phyloP scores from a whole-genome alignment of 2,113 vertebrate species.

The Dasyornis broadbenti region DNA sequence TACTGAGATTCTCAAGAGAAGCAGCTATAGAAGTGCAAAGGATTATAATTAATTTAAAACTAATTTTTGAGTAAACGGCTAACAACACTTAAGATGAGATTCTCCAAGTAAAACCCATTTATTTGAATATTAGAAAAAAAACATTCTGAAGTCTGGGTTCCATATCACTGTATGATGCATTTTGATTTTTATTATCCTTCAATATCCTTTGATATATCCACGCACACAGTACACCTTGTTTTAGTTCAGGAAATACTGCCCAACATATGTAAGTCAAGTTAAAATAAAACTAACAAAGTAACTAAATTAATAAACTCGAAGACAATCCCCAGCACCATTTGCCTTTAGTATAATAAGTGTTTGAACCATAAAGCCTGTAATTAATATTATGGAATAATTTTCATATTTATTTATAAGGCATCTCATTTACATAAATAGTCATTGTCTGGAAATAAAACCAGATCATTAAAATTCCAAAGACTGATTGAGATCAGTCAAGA shows the following conservation, averaged over 20 bases:
- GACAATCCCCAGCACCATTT: neutral
- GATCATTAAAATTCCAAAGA: neutral
- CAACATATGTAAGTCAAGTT: neutral
- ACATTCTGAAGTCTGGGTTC: neutral
- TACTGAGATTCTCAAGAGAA: conserved; percentile 30
- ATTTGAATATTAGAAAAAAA: neutral
- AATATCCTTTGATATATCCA: neutral
- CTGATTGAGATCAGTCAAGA: neutral
- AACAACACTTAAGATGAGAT: neutral
- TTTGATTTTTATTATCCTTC: neutral
- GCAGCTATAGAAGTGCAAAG: conserved; percentile 8
- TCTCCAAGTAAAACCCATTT: neutral
- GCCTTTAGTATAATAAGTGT: neutral
- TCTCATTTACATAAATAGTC: conserved; percentile 26
- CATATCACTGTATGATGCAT: neutral
- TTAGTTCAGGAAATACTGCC: neutral
- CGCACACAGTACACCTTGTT: neutral
- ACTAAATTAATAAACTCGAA: neutral
- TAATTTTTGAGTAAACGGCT: conserved; percentile 4
- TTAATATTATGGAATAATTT: neutral
- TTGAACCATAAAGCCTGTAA: neutral
- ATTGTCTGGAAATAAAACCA: neutral
- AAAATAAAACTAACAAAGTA: neutral
- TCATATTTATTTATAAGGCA: neutral
- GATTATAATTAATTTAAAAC: conserved; percentile 35